Conservation (phyloP, 35 echinoderm and acorn worm species). For the Apostichopus parvimensis region DNA sequence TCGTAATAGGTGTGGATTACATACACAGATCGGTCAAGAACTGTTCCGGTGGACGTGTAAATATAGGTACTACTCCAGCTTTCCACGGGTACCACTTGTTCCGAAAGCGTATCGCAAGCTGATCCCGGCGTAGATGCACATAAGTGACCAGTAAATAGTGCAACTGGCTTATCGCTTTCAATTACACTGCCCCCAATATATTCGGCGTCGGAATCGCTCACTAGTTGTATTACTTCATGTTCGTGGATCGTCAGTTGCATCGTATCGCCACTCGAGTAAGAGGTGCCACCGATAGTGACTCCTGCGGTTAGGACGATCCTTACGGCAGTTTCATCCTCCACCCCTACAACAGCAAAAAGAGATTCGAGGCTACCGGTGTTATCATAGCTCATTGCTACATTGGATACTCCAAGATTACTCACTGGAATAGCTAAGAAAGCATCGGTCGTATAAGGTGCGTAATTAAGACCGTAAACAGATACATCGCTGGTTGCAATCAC, state of each 20-base stretch:
- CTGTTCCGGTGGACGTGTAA: constrained; percentile 38
- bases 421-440: constrained; percentile 26
- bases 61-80: constrained; percentile 69
- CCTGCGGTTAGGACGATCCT: constrained; percentile 2
- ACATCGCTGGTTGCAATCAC: no score
- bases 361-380: not conserved
- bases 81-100: constrained; percentile 65
- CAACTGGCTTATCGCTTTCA: constrained; percentile 66
- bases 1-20: constrained; percentile 51
- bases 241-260: constrained; percentile 15
- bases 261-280: constrained; percentile 33
- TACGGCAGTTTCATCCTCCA: constrained; percentile 35
- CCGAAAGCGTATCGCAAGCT: constrained; percentile 55
- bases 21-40: constrained; percentile 35
- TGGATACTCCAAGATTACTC: not conserved
- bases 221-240: constrained; percentile 61
- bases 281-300: constrained; percentile 34
- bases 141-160: constrained; percentile 54
- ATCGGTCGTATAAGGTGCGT: constrained; percentile 55
- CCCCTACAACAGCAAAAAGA: constrained; percentile 62
- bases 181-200: constrained; percentile 54
- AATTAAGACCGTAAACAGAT: not conserved
- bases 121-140: constrained; percentile 40
- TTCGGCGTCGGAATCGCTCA: not conserved
- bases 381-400: constrained; percentile 45